These are phyloP conservation scores for Arion vulgaris DNA, from an alignment of 1,140 invertebrate species.

Conservation along the genomic window DNA sequence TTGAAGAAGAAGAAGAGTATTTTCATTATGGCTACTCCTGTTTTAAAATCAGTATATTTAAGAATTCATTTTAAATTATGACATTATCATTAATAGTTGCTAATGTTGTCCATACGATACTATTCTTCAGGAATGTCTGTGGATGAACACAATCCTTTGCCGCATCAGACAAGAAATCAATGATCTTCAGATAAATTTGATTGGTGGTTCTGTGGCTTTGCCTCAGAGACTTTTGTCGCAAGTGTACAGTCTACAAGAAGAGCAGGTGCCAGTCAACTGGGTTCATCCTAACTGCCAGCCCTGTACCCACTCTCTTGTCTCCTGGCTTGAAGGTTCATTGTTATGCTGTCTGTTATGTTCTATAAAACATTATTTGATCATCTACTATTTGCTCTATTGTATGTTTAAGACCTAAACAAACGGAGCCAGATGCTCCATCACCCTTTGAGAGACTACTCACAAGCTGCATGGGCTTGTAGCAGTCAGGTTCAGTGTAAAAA, in stretches of 20 bases:
- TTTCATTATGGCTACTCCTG: no score
- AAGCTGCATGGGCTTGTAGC: no score
- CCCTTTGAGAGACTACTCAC: no score
- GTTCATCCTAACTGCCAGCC: constrained; percentile 70
- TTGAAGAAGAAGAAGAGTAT: no score
- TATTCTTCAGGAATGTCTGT: constrained; percentile 66
- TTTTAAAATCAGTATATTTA: no score
- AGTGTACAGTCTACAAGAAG: constrained; percentile 61
- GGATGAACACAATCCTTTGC: constrained; percentile 67
- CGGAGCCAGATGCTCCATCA: no score
- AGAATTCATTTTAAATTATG: no score
- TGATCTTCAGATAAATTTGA: constrained; percentile 59
- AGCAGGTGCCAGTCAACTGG: constrained; percentile 68
- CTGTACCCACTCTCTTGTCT: constrained; percentile 67
- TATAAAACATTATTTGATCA: no score
- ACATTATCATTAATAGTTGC: not conserved
- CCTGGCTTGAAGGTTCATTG: constrained; percentile 63
- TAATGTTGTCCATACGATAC: not conserved
- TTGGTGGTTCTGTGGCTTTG: constrained; percentile 63
- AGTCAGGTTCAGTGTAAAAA: no score
- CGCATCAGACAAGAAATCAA: constrained; percentile 67
- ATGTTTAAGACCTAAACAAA: no score
- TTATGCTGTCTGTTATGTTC: not conserved
- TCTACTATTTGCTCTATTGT: not conserved
- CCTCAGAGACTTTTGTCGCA: constrained; percentile 51